phyloP scores from a whole-genome alignment of 2,113 vertebrate genomes.

The Ceyx cyanopectus region DNA sequence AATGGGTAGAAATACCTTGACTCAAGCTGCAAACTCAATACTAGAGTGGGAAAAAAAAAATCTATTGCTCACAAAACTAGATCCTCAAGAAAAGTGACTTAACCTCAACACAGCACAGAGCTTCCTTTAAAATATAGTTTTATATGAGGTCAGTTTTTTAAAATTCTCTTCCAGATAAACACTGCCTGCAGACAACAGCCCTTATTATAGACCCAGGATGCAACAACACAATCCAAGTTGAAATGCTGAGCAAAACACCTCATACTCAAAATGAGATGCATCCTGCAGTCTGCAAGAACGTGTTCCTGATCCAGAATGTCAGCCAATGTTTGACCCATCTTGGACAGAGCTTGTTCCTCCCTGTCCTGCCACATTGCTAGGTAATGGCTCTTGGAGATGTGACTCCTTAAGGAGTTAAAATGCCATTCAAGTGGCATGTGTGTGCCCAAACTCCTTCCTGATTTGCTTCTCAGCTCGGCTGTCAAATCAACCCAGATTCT shows the following conservation, averaged over 20 bases:
- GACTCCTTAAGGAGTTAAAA: not conserved
- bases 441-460: not conserved
- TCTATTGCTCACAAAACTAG: not conserved
- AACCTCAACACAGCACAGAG: not conserved
- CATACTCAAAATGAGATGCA: not conserved
- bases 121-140: not conserved
- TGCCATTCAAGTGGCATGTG: not conserved
- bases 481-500: not conserved
- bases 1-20: not conserved
- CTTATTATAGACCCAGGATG: not conserved
- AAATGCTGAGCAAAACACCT: not conserved
- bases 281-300: not conserved
- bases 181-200: not conserved
- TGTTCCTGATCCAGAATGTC: not conserved
- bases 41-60: not conserved
- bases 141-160: not conserved
- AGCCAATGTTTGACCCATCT: not conserved
- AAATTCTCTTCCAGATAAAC: not conserved
- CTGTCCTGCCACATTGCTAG: not conserved
- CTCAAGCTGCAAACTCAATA: not conserved
- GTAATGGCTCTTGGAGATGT: not conserved
- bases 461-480: not conserved
- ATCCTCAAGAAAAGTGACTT: not conserved
- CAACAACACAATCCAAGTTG: rapidly evolving
- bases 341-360: not conserved